Percentiles rank a stretch among this genome's conserved stretches.
phyloP scores from a whole-genome alignment of 2,113 vertebrate species.

The Antechinus stuartii region DNA sequence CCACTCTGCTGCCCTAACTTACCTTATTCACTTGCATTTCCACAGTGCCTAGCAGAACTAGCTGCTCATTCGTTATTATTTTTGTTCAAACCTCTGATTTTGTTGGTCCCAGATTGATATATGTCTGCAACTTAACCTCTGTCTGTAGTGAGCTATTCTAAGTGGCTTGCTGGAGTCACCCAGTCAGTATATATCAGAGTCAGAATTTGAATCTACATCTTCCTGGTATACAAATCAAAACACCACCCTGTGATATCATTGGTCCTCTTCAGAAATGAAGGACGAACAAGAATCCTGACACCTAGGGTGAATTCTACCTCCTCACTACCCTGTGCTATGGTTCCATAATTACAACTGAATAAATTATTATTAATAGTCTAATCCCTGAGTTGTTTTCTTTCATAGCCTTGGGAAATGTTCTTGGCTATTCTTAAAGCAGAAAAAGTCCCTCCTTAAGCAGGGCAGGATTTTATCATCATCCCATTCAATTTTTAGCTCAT shows the following conservation, averaged over 20 bases:
- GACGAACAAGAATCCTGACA: neutral
- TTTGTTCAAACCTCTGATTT: neutral
- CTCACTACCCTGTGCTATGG: neutral
- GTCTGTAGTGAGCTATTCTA: neutral
- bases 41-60: neutral
- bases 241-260: too few relatives aligned
- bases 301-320: neutral
- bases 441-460: neutral
- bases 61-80: neutral
- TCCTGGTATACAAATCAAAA: too few relatives aligned
- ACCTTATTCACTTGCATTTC: neutral
- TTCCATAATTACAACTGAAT: neutral
- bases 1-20: neutral
- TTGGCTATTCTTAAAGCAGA: neutral
- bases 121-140: too few relatives aligned
- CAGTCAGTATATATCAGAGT: neutral
- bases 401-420: neutral
- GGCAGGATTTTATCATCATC: neutral
- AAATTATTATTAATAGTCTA: neutral
- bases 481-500: neutral
- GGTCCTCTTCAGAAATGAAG: too few relatives aligned
- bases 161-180: neutral
- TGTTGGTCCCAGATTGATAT: neutral
- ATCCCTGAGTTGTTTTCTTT: neutral
- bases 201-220: neutral